Evolutionary conservation across 2,888 invertebrate genomes (phyloP), one percentile per base, ranked within the genome.

Genomic region (Ypsolopha sequella): DNA sequence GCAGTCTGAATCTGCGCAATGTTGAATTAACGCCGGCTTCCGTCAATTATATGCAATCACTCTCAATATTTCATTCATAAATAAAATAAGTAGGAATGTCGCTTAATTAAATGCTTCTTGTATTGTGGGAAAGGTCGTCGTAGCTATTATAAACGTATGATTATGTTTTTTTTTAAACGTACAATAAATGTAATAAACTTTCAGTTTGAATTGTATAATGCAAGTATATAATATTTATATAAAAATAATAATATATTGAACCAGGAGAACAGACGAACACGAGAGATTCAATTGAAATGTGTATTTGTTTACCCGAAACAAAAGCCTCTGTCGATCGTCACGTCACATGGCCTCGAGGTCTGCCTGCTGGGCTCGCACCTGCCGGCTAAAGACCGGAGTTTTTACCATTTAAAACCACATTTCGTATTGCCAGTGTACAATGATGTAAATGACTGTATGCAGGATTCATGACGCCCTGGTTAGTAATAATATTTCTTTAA

Each of bases 341-440:
- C 24, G 24, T 24, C 24, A 24, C 47, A 43, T 43, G 36, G 14
- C 11, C 9, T 47, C 11, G 36, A 9, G 47, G 35, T 14, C 36
- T 36, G 11, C 24, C 24, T 24, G 24, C 24, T 24, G 24, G 24
- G 64, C 55, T 55, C 62, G 67, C 76, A 75, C 76, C 75, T 76
- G 73, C 70, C 65, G 61, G 60, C 56, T 59, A 52, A 60, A 60
- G 57, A 63, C 61, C 59, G 55, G 58, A 58, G 63, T 72, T 76
- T 73, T 76, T 72, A 70, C 63, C 56, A 49, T 49, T 49, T 49
- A 41, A 41, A 49, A 49, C 34, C 41, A 41, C 39, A 41, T 49
- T 39, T 49, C 24, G 49, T 33, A 39, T 34, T 46, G 34, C 7
- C 10, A 10, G 33, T 10, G 36, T n/a, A 34, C n/a, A 11, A 11